phyloP scores from a whole-genome alignment of 2,888 invertebrate species.

The Tetragnatha montana region DNA sequence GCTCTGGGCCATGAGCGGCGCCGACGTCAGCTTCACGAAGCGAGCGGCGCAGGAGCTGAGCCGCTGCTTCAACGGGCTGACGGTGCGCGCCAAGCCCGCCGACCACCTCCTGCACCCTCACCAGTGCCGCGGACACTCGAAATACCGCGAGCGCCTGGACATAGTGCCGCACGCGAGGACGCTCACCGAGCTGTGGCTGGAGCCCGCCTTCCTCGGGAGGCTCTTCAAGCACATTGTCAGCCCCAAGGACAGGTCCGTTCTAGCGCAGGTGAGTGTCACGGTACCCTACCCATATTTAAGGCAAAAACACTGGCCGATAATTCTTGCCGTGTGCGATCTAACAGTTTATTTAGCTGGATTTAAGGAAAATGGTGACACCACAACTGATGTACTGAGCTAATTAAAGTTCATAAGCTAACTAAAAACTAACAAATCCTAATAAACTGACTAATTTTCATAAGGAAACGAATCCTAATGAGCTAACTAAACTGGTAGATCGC shows the following conservation, averaged over 20 bases:
- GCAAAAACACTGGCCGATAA: too few relatives aligned
- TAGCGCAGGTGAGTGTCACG: conserved; percentile 75
- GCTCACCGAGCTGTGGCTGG: conserved; percentile 66
- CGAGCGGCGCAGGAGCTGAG: conserved; percentile 73
- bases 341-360: too few relatives aligned
- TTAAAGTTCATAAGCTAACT: too few relatives aligned
- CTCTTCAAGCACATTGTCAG: conserved; percentile 61
- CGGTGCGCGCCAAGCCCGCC: conserved; percentile 61
- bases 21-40: conserved; percentile 73
- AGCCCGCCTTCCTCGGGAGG: conserved; percentile 58
- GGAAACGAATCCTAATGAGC: too few relatives aligned
- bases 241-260: conserved; percentile 74
- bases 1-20: conserved; percentile 65
- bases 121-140: conserved; percentile 38
- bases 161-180: conserved; percentile 62
- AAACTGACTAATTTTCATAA: too few relatives aligned
- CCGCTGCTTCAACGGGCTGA: conserved; percentile 73
- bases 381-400: too few relatives aligned
- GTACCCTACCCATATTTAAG: neutral
- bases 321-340: too few relatives aligned
- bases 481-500: too few relatives aligned
- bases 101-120: conserved; percentile 50
- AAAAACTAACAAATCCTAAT: too few relatives aligned
- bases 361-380: too few relatives aligned
- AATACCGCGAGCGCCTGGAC: conserved; percentile 56